Evolutionary conservation across 2,888 invertebrate species (phyloP).

Genomic region (Aricia artaxerxes): DNA sequence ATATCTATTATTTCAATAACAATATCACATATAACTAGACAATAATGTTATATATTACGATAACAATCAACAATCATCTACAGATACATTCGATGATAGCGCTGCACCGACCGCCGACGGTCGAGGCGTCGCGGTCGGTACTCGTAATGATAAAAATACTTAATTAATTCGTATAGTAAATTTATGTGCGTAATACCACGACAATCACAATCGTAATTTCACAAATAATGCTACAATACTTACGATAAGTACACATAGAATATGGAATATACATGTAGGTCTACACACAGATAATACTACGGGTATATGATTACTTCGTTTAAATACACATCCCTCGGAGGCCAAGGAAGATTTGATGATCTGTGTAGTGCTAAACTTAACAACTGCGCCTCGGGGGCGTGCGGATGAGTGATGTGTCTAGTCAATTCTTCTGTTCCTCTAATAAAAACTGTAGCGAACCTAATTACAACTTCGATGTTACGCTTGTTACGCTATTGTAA

Average conservation of each 20-base stretch:
- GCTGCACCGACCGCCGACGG: not conserved
- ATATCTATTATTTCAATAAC: conserved; percentile 77
- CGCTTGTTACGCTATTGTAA: conserved; percentile 27
- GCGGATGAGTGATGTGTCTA: conserved; percentile 11
- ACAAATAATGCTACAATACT: conserved; percentile 21
- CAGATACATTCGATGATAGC: conserved; percentile 69
- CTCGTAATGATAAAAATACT: conserved; percentile 54
- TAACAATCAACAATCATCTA: conserved; percentile 73
- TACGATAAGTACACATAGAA: conserved; percentile 32
- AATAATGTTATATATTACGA: conserved; percentile 64
- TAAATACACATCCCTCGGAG: conserved; percentile 24
- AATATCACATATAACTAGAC: conserved; percentile 79
- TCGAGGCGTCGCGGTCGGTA: not conserved
- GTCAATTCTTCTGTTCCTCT: conserved; percentile 32
- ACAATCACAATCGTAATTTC: conserved; percentile 40
- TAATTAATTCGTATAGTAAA: conserved; percentile 68
- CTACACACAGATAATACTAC: conserved; percentile 34
- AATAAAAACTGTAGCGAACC: conserved; percentile 29
- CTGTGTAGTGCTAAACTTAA: conserved; percentile 23
- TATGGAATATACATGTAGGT: conserved; percentile 31
- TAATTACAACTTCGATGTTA: conserved; percentile 32
- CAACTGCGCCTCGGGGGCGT: conserved; percentile 14
- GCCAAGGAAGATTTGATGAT: conserved; percentile 18
- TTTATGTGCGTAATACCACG: conserved; percentile 68
- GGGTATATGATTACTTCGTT: conserved; percentile 26